phyloP scores from a whole-genome alignment of 2,797 vertebrate genomes.

The Chelon labrosus region DNA sequence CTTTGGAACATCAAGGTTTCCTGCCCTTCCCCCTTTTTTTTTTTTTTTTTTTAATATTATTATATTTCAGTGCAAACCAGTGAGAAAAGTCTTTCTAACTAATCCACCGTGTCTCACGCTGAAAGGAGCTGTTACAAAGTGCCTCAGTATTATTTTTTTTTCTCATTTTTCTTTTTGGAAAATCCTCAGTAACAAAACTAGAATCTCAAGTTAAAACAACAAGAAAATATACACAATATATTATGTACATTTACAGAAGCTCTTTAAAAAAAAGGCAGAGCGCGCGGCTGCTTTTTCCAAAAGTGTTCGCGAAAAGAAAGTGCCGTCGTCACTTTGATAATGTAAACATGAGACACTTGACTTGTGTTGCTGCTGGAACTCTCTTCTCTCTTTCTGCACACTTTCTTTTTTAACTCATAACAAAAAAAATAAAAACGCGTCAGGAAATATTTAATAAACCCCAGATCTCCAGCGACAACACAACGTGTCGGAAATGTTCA shows the following conservation, averaged over 20 bases:
- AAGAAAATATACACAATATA: constrained; percentile 95
- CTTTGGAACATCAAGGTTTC: neutral
- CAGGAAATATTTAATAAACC: constrained; percentile 1
- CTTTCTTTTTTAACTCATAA: neutral
- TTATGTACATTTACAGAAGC: constrained; percentile 90
- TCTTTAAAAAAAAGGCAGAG: constrained; percentile 71
- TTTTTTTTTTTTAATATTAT: too few relatives aligned
- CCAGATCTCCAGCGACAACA: constrained; percentile 35
- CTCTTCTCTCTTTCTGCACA: neutral
- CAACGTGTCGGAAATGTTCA: constrained; percentile 22
- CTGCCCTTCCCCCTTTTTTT: neutral
- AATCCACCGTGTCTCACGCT: constrained; percentile 76
- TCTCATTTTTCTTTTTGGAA: constrained; percentile 63
- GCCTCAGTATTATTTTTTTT: constrained; percentile 75
- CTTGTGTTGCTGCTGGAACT: constrained; percentile 35
- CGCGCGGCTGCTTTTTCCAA: constrained; percentile 71
- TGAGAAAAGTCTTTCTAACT: constrained; percentile 73
- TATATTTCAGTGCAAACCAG: constrained; percentile 85
- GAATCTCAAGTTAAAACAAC: constrained; percentile 92
- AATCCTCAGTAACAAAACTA: constrained; percentile 97
- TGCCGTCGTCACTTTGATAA: constrained; percentile 64
- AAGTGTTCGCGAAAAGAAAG: constrained; percentile 66
- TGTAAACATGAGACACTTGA: constrained; percentile 36
- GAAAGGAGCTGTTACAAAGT: constrained; percentile 79
- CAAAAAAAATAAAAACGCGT: constrained; percentile 6